phyloP scores from a whole-genome alignment of 1,140 invertebrate genomes.

The Sarcophaga bullata region DNA sequence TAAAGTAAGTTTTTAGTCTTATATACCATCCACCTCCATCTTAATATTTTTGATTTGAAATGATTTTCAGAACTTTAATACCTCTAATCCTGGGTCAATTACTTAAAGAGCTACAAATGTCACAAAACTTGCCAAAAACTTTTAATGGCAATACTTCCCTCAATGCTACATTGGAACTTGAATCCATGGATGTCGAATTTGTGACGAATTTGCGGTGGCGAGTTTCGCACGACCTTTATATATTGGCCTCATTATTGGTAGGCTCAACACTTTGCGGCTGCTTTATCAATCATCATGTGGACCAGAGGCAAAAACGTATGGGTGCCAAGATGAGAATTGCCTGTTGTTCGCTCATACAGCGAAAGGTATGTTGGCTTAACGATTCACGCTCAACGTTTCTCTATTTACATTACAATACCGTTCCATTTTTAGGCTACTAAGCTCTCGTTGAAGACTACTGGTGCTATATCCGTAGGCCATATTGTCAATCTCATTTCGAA shows the following conservation, averaged over 20 bases:
- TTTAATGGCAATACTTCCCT: background rate
- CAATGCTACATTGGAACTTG: background rate
- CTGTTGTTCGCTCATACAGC: slow-evolving; percentile 22
- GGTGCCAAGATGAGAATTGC: slow-evolving; percentile 37
- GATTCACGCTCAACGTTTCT: no score
- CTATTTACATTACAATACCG: background rate
- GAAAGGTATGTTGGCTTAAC: background rate
- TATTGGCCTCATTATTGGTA: background rate
- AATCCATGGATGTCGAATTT: background rate
- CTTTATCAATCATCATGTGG: slow-evolving; percentile 35
- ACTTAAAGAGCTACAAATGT: background rate
- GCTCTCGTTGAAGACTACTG: slow-evolving; percentile 73
- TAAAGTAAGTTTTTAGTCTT: background rate
- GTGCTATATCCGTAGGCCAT: slow-evolving; percentile 80
- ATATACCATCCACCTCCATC: no score
- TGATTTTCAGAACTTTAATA: background rate
- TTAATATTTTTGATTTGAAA: no score
- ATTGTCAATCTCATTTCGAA: slow-evolving; percentile 86
- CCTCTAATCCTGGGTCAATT: slow-evolving; percentile 18
- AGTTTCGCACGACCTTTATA: background rate
- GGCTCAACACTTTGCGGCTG: background rate
- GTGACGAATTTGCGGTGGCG: background rate
- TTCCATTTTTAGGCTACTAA: slow-evolving; percentile 66
- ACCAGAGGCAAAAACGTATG: slow-evolving; percentile 33
- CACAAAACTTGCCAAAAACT: background rate